Base-by-base conservation (phyloP, 2,113 vertebrate genomes). In the Plecotus auritus region DNA sequence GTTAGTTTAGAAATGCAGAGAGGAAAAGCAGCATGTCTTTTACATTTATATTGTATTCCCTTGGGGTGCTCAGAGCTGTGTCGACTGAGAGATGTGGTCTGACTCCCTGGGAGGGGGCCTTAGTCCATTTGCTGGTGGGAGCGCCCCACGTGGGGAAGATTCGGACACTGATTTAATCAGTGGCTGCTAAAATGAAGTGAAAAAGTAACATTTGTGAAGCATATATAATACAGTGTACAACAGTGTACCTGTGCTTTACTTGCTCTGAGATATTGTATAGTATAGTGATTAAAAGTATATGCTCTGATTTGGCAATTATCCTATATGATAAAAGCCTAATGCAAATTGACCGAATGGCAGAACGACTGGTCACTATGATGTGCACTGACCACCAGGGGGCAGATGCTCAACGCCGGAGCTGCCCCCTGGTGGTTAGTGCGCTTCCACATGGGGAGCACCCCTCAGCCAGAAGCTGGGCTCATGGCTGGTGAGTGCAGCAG, bases 1-100 rank as follows among this genome's bases (percentile, higher is more conserved):
- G 95, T 95, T 88, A 86, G 93, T 78, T 95, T 91, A 85, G 85
- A 88, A 95, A 95, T 72, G 94, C 85, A 83, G 82, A 91, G 66
- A 78, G 73, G 90, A 74, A 80, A 90, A 90, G 78, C 94, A 86
- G 49, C 73, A 11, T 76, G 73, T 49, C 82, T 64, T 92, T 95
- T 78, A 76, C 91, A 95, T 97, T 93, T 95, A 80, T 78, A 85
- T 40, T 49, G 54, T 94, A 37, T 49, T 85, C 51, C 83, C 72
- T n/a, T 1, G 45, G 84, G 90, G 81, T 74, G 78, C 81, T 40
- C 28, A 32, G 4, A 37, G 28, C 66, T 2, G 0, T 10, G 51
- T 20, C 12, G 77, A 32, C 40, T 66, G 47, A 26, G 70, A 94
- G 66, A 56, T 64, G 51, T 23, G 37, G 81, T 13, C 81, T 42